Conservation (phyloP, 92 coral and sea anemone genomes). For the Paragorgia papillata region DNA sequence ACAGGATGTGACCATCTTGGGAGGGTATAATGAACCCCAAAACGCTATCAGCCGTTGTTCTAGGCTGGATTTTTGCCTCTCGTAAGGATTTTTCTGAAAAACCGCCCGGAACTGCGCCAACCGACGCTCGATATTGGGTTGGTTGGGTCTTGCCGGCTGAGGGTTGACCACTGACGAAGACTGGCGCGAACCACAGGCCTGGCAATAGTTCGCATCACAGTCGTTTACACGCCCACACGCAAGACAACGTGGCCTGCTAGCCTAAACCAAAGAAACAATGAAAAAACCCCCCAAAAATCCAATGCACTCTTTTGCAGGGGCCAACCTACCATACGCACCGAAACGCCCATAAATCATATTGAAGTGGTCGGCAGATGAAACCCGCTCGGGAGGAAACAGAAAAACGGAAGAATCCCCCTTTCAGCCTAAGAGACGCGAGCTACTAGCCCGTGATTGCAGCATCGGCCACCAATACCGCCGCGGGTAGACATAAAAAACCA, state of each 20-base stretch:
- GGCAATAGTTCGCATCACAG: constrained; percentile 55
- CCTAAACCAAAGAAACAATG: background rate
- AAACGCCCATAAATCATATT: constrained; percentile 66
- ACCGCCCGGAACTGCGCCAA: background rate
- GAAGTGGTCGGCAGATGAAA: constrained; percentile 47
- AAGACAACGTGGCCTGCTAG: background rate
- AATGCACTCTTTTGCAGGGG: background rate
- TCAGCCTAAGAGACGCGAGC: constrained; percentile 37
- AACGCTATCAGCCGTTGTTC: constrained; percentile 33
- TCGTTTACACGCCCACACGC: no score
- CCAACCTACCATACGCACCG: constrained; percentile 53
- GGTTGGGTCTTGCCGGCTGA: no score
- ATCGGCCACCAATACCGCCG: constrained; percentile 49
- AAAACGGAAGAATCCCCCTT: constrained; percentile 43
- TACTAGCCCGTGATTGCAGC: constrained; percentile 21
- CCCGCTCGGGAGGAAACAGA: constrained; percentile 48
- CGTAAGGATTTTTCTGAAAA: constrained; percentile 39
- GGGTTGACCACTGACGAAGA: background rate
- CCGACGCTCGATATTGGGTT: background rate
- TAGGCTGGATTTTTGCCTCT: constrained; percentile 57
- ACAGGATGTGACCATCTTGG: no score
- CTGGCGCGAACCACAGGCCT: constrained; percentile 34
- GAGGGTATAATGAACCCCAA: no score
- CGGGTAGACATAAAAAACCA: constrained; percentile 32
- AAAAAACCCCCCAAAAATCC: background rate